Evolutionary conservation across 2,113 vertebrate species (phyloP).

Genomic region (Pristiophorus japonicus): DNA sequence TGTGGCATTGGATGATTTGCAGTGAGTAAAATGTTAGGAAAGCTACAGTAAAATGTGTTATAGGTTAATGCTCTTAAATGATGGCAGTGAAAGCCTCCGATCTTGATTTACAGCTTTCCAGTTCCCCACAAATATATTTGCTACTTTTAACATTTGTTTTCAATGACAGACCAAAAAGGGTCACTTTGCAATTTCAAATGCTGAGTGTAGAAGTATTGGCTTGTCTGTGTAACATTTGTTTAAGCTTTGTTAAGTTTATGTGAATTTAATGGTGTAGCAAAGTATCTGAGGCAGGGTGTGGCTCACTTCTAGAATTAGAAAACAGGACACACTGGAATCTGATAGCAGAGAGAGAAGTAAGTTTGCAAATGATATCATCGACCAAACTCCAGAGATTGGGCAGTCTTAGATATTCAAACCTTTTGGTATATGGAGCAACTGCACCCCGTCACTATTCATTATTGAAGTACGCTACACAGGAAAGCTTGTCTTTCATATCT

Average conservation of each 20-base stretch:
- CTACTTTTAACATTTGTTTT: neutral
- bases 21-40: neutral
- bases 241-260: too few species aligned
- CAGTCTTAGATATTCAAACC: neutral
- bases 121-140: neutral
- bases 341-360: neutral
- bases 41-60: neutral
- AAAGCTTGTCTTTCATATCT: neutral
- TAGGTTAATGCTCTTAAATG: neutral
- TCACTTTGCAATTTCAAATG: neutral
- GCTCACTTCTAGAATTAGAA: neutral
- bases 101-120: neutral
- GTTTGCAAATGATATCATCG: neutral
- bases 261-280: neutral
- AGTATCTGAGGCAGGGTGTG: slow-evolving; percentile 15
- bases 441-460: neutral
- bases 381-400: neutral
- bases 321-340: neutral
- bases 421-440: neutral
- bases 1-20: neutral
- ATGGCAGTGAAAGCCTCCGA: neutral
- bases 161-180: neutral
- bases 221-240: neutral
- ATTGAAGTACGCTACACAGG: neutral
- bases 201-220: neutral